A percentile compares a stretch with the other conserved stretches of the same genome.
Conservation (phyloP, 2,113 vertebrate genomes). For the Pardalotus punctatus region DNA sequence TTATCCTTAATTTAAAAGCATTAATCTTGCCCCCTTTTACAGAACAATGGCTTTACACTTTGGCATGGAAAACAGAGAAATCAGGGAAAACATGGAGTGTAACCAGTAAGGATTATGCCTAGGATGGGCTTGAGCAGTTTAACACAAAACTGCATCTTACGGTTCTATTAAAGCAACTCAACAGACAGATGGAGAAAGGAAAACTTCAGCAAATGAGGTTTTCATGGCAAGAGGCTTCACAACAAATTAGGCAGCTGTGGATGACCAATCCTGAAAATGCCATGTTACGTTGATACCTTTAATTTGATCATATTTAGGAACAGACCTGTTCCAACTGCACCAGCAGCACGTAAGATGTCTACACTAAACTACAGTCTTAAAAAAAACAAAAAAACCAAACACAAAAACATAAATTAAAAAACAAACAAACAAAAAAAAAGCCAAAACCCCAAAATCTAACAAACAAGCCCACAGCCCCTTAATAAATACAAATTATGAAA, state of each 20-base stretch:
- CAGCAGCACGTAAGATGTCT: fast-evolving
- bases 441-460: background rate
- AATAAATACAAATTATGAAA: background rate
- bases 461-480: background rate
- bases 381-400: background rate
- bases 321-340: background rate
- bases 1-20: background rate
- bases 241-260: background rate
- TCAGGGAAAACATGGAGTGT: background rate
- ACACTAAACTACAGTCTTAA: background rate
- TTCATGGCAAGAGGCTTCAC: background rate
- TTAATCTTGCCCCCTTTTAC: background rate
- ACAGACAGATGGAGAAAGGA: background rate
- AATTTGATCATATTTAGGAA: background rate
- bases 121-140: background rate
- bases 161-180: background rate
- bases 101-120: fast-evolving
- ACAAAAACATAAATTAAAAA: background rate
- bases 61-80: background rate
- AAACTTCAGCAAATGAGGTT: background rate
- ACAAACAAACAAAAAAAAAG: background rate
- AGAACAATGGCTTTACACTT: background rate
- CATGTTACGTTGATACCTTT: background rate
- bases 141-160: background rate
- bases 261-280: background rate